phyloP scores from a whole-genome alignment of 2,797 vertebrate species.

The Amphiprion clarkii region DNA sequence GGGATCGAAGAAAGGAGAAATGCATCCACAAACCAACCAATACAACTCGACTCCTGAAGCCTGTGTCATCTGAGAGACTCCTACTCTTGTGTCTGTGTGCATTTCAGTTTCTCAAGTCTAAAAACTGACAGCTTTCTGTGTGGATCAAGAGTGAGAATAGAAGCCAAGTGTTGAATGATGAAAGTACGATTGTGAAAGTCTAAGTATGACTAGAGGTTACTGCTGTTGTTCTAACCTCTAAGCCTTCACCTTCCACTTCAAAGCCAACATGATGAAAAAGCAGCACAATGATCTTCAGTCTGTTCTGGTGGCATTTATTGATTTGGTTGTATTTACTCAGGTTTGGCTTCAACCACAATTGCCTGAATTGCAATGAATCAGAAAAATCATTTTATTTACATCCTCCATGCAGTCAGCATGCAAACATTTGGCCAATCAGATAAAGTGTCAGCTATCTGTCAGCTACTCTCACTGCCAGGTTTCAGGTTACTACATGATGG shows the following conservation, averaged over 20 bases:
- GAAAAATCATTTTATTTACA: no score
- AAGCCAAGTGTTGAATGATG: not conserved
- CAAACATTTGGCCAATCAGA: no score
- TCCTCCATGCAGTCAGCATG: no score
- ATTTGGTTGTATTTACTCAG: not conserved
- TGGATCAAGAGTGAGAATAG: conserved; percentile 18
- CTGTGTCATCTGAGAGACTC: conserved; percentile 42
- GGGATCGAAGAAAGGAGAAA: conserved; percentile 30
- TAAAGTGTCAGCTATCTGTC: no score
- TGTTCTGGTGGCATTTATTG: no score
- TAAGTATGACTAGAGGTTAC: not conserved
- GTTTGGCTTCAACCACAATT: no score
- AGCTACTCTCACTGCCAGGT: no score
- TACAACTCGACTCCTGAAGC: conserved; percentile 32
- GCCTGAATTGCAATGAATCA: no score
- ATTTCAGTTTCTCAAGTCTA: conserved; percentile 40
- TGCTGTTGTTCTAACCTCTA: not conserved
- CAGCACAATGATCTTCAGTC: not conserved
- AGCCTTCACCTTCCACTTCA: not conserved
- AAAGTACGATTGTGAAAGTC: not conserved
- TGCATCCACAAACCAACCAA: conserved; percentile 33
- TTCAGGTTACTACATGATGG: no score
- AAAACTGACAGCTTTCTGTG: conserved; percentile 34
- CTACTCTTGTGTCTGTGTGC: conserved; percentile 49
- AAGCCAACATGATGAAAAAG: conserved; percentile 4